phyloP scores from a whole-genome alignment of 2,888 invertebrate genomes.

The Ornithoptera priamus region DNA sequence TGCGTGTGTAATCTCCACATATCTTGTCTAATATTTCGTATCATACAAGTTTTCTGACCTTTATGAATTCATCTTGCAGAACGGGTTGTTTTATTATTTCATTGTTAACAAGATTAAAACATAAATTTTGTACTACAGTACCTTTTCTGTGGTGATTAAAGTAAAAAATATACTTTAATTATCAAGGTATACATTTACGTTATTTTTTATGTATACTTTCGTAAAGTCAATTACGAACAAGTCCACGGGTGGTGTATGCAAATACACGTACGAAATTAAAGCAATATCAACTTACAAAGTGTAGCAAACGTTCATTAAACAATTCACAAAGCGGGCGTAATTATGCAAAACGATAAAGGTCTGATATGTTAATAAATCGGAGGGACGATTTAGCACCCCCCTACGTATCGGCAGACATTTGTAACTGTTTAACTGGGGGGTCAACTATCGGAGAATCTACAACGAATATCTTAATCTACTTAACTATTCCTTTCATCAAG shows the following conservation, averaged over 20 bases:
- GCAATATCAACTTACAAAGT: constrained; percentile 23
- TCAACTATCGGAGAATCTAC: constrained; percentile 57
- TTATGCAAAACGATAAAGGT: constrained; percentile 70
- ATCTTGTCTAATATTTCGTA: no score
- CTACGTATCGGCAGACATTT: constrained; percentile 53
- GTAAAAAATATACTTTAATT: no score
- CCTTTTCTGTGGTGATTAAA: no score
- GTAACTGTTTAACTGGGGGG: constrained; percentile 57
- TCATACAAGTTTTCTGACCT: no score
- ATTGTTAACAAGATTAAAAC: no score
- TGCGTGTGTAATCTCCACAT: no score
- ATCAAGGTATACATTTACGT: no score
- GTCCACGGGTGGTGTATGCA: constrained; percentile 3
- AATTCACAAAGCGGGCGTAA: constrained; percentile 39
- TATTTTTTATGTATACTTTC: not conserved
- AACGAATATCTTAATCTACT: constrained; percentile 37
- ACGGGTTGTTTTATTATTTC: no score
- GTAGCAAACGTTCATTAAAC: constrained; percentile 18
- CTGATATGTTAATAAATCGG: constrained; percentile 69
- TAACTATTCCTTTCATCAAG: constrained; percentile 58
- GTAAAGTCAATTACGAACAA: not conserved
- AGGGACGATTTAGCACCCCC: constrained; percentile 75
- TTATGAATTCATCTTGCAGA: no score
- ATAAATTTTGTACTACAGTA: no score
- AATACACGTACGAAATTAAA: constrained; percentile 10